Evolutionary conservation across 2,888 invertebrate species (phyloP), one percentile per base, ranked within the genome.

Genomic region (Eristalis pertinax): DNA sequence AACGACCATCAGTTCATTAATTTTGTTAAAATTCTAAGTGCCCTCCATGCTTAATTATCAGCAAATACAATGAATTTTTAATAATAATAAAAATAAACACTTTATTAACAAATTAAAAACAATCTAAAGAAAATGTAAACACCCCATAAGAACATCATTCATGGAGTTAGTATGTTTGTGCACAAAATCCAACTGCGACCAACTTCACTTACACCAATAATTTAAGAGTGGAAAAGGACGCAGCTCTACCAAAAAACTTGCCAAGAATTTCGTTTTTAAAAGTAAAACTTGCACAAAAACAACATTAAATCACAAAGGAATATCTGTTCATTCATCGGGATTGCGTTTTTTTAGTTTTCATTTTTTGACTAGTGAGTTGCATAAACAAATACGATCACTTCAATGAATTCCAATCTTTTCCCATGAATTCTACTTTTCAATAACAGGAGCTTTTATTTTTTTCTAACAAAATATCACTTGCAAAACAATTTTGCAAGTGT

Each of bases 161-260:
- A 70, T 82, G 74, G 73, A 69, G 82, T 78, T 10, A 64, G 64
- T 69, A 29, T 75, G 50, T 58, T 56, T 29, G 41, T 29, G 50
- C 1, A 26, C 2, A 19, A 3, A 10, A 13, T 22, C 4, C 7
- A 85, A 88, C 5, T 24, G 10, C 26, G 10, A 0, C 81, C 19
- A 86, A 81, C 89, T 89, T 89, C 85, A 85, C 60, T 58, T 41
- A 72, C 58, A 41, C 79, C 50, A 80, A 83, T 82, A 83, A 85
- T 58, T 83, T 84, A 60, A 89, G 77, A 84, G 83, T 80, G 80
- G 75, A 88, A 89, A 80, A 83, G 88, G 89, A 89, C 89, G 89
- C 89, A 89, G 77, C 84, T 84, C 77, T 68, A 65, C n/a, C 19
- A 73, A 67, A 43, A 74, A 86, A 86, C 65, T 83, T 86, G 69